These are phyloP conservation scores for Noctua comes DNA, from an alignment of 2,888 invertebrate genomes.

Conservation along the genomic window DNA sequence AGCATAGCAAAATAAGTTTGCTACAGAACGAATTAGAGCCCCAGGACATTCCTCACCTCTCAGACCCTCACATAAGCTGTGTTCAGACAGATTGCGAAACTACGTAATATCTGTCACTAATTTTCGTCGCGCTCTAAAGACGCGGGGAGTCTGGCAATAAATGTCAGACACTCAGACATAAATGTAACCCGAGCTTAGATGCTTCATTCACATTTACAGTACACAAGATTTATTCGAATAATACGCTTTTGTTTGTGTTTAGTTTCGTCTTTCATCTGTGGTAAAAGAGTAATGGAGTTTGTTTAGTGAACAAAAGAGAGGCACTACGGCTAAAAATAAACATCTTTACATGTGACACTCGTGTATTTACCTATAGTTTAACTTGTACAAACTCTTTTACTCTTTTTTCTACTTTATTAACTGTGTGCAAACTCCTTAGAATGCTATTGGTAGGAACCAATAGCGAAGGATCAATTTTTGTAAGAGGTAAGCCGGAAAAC, in stretches of 20 bases:
- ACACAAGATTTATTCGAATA: slow-evolving; percentile 16
- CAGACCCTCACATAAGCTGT: slow-evolving; percentile 6
- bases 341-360: background rate
- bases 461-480: too few species aligned
- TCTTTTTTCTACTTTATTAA: background rate
- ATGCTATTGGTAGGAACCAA: too few species aligned
- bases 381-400: background rate
- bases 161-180: slow-evolving; percentile 53
- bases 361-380: background rate
- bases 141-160: slow-evolving; percentile 53
- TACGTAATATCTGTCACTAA: slow-evolving; percentile 52
- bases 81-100: slow-evolving; percentile 32
- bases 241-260: slow-evolving; percentile 20
- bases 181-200: slow-evolving; percentile 39
- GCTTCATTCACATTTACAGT: slow-evolving; percentile 27
- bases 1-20: background rate
- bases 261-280: slow-evolving; percentile 19
- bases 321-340: background rate
- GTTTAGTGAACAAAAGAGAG: background rate
- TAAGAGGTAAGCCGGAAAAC: too few species aligned
- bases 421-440: background rate
- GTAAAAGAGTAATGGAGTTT: slow-evolving; percentile 7
- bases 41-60: background rate
- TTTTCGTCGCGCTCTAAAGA: slow-evolving; percentile 48
- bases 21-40: background rate